phyloP scores from a whole-genome alignment of 2,888 invertebrate species.

The Catocala fraxini region DNA sequence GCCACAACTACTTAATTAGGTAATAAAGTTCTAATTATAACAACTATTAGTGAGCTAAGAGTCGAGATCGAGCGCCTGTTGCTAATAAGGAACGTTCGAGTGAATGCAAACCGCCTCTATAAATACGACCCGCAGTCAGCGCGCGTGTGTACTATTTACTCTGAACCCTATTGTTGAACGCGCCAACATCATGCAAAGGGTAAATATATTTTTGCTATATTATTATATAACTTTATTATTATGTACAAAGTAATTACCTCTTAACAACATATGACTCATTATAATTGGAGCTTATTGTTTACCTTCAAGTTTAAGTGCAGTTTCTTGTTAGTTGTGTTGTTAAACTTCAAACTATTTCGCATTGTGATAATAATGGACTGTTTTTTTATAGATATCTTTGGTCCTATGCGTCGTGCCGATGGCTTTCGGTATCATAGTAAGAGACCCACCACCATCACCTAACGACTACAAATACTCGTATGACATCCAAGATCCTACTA shows the following conservation, averaged over 20 bases:
- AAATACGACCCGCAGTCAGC: constrained; percentile 67
- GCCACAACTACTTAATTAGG: constrained; percentile 25
- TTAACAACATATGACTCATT: no score
- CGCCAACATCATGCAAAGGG: constrained; percentile 68
- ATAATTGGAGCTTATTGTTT: no score
- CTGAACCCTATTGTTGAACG: constrained; percentile 66
- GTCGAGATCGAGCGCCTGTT: constrained; percentile 30
- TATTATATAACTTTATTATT: no score
- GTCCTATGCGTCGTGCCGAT: constrained; percentile 58
- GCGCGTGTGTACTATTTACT: constrained; percentile 62
- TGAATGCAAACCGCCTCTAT: constrained; percentile 74
- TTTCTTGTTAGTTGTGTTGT: no score
- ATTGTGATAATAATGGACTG: no score
- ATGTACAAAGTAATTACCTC: no score
- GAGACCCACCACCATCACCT: constrained; percentile 71
- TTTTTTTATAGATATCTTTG: constrained; percentile 51
- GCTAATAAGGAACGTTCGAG: constrained; percentile 71
- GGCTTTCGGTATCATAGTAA: constrained; percentile 71
- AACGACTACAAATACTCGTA: constrained; percentile 82
- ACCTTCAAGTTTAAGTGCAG: no score
- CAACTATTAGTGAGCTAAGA: constrained; percentile 39
- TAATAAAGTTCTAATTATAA: constrained; percentile 35
- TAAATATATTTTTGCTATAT: constrained; percentile 51
- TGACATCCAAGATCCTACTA: constrained; percentile 84
- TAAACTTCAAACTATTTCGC: no score